A percentile compares a stretch with the other conserved stretches of the same genome.
phyloP scores from a whole-genome alignment of 35 echinoderm and acorn worm genomes.

The Lytechinus variegatus region DNA sequence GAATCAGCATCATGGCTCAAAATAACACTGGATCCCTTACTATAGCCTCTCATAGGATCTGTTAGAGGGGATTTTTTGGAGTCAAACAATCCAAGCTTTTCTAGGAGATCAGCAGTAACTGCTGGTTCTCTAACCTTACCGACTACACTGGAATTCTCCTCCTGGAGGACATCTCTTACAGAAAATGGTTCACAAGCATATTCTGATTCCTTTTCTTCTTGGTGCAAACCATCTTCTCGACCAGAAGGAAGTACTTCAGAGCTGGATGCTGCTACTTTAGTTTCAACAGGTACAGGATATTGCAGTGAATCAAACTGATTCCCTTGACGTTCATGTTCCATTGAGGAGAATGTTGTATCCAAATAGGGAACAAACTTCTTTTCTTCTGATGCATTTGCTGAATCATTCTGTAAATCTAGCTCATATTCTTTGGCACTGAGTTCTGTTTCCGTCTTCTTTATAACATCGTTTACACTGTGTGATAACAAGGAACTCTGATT shows the following conservation, averaged over 20 bases:
- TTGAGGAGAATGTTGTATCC: not conserved
- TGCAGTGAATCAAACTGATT: not conserved
- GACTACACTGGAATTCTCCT: not conserved
- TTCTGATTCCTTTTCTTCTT: not conserved
- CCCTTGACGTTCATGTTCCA: not conserved
- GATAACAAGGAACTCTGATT: not conserved
- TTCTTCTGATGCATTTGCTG: not conserved
- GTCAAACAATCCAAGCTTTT: conserved; percentile 2
- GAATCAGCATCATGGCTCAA: conserved; percentile 12
- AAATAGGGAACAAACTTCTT: not conserved
- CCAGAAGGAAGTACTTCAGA: not conserved
- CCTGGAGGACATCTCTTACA: not conserved
- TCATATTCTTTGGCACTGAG: not conserved
- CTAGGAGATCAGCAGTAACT: not conserved
- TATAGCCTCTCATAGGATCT: not conserved
- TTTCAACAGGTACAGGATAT: not conserved
- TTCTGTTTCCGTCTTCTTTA: not conserved
- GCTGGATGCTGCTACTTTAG: not conserved
- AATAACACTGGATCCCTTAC: not conserved
- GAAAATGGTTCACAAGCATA: not conserved
- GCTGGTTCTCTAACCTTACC: not conserved
- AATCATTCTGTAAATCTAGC: not conserved
- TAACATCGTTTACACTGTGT: not conserved
- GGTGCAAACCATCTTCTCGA: not conserved
- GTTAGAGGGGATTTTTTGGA: not conserved